Conservation (phyloP, 2,888 invertebrate species). For the Ichneumoninae sp. region DNA sequence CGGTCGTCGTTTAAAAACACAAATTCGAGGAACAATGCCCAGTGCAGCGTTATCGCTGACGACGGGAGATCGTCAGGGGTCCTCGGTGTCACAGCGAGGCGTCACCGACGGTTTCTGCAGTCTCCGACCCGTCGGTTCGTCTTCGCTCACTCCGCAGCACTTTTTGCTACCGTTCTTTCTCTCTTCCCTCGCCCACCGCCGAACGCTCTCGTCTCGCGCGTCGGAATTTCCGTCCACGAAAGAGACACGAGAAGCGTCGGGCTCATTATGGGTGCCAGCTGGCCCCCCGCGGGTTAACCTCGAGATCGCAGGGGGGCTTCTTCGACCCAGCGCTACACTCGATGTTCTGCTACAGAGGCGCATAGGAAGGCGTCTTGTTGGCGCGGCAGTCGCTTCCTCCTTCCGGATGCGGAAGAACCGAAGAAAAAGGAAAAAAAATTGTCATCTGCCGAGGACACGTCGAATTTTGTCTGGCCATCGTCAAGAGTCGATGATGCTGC, state of each 20-base stretch:
- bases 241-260: slow-evolving; percentile 63
- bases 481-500: slow-evolving; percentile 60
- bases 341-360: slow-evolving; percentile 9
- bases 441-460: slow-evolving; percentile 24
- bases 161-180: slow-evolving; percentile 49
- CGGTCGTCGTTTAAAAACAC: slow-evolving; percentile 77
- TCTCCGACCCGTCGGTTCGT: slow-evolving; percentile 8
- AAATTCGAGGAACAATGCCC: slow-evolving; percentile 80
- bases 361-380: slow-evolving; percentile 55
- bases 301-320: slow-evolving; percentile 76
- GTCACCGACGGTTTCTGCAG: slow-evolving; percentile 27
- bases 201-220: slow-evolving; percentile 52
- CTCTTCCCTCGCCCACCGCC: background rate
- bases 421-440: slow-evolving; percentile 6
- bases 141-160: slow-evolving; percentile 27
- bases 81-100: slow-evolving; percentile 57
- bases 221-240: slow-evolving; percentile 45
- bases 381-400: slow-evolving; percentile 65
- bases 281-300: slow-evolving; percentile 78
- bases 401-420: slow-evolving; percentile 53
- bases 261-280: slow-evolving; percentile 81
- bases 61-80: slow-evolving; percentile 72
- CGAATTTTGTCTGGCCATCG: slow-evolving; percentile 51
- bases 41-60: slow-evolving; percentile 78
- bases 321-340: slow-evolving; percentile 5